Evolutionary conservation across 2,797 vertebrate genomes (phyloP), one percentile per base, ranked within the genome.

Genomic region (Euphonia xanthogaster): DNA sequence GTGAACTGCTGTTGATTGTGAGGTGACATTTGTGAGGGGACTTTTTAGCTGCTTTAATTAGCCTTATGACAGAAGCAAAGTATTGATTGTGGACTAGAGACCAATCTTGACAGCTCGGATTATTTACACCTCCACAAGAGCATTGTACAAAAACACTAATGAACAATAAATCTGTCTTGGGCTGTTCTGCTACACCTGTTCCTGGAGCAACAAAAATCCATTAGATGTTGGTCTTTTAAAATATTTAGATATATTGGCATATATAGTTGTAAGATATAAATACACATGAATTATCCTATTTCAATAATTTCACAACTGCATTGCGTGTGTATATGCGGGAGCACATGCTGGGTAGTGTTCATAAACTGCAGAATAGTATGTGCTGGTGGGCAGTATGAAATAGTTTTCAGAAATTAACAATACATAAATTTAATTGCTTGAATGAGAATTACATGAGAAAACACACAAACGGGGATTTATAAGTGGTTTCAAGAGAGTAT

Each of bases 41-140:
- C 98, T 98, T 98, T 98, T 97, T 98, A 97, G 92, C 97, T 97
- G 94, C 96, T 97, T 96, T 98, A 98, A 98, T 98, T 98, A 98
- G 97, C 97, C 97, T 96, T 98, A 97, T 98, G 98, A 98, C 98
- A 98, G 98, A 98, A 97, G 95, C 96, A 92, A 97, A 97, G 97
- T 98, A 98, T 98, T 98, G 98, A 98, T 98, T 98, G 98, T 98
- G 96, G 97, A 90, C 97, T 97, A 92, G 98, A 98, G 98, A 98
- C 98, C 97, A 97, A 63, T 97, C 98, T 97, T 97, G 97, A 97
- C 98, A 97, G 96, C 97, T 98, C 83, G 40, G 95, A 97, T 98
- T 98, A 98, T 98, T 98, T 98, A 98, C 96, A 97, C 96, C 97
- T 98, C 97, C 94, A 97, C 96, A 96, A 97, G 98, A 98, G 95